A percentile compares a stretch with the other conserved stretches of the same genome.
Evolutionary conservation across 1,140 invertebrate genomes (phyloP).

Genomic region (Bombyx mandarina): DNA sequence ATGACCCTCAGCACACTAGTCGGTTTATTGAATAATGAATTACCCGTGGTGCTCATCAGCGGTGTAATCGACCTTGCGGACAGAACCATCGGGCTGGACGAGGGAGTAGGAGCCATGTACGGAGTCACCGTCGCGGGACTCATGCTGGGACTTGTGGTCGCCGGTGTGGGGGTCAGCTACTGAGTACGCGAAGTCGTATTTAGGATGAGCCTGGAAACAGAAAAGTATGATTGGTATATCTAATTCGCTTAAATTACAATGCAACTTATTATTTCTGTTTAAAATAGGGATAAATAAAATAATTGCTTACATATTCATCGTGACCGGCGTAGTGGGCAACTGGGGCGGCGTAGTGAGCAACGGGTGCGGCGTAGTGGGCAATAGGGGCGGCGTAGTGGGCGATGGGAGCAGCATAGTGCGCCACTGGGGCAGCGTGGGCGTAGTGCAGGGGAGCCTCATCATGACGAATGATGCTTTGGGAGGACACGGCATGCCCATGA

Average conservation of each 20-base stretch:
- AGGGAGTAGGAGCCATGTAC: slow-evolving; percentile 57
- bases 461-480: slow-evolving; percentile 56
- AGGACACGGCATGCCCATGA: slow-evolving; percentile 44
- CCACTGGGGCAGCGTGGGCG: slow-evolving; percentile 27
- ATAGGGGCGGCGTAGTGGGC: slow-evolving; percentile 19
- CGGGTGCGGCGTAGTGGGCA: slow-evolving; percentile 16
- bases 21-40: neutral
- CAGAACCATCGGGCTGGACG: slow-evolving; percentile 61
- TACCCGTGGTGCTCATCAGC: slow-evolving; percentile 52
- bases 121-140: slow-evolving; percentile 43
- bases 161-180: slow-evolving; percentile 64
- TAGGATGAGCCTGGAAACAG: slow-evolving; percentile 34
- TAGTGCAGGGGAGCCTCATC: slow-evolving; percentile 31
- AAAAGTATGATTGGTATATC: no score
- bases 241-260: neutral
- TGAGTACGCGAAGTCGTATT: slow-evolving; percentile 70
- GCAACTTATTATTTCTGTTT: neutral
- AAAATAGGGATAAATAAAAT: neutral
- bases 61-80: slow-evolving; percentile 61
- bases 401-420: slow-evolving; percentile 7
- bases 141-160: slow-evolving; percentile 48
- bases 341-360: slow-evolving; percentile 12
- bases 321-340: slow-evolving; percentile 11
- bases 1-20: neutral
- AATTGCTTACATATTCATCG: slow-evolving; percentile 6